These are phyloP conservation scores for Scaptomyza flava DNA, from an alignment of 2,888 invertebrate species.

Conservation along the genomic window DNA sequence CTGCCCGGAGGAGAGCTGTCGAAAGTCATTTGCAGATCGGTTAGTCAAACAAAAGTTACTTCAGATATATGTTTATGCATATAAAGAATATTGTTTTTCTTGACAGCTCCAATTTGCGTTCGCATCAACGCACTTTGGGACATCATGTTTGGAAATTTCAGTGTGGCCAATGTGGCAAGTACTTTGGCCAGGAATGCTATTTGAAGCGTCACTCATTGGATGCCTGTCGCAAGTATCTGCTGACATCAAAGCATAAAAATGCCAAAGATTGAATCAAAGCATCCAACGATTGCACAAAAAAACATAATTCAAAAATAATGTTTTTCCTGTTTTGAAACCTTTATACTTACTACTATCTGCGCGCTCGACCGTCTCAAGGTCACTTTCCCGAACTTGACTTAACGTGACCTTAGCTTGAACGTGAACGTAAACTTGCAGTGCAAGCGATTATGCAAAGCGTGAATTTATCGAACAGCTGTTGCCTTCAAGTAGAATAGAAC, in stretches of 20 bases:
- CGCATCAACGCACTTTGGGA: slow-evolving; percentile 89
- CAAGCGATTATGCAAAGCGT: too few species aligned
- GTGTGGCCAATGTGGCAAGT: slow-evolving; percentile 88
- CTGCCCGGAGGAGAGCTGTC: slow-evolving; percentile 87
- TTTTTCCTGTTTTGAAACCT: too few species aligned
- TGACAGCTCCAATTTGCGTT: slow-evolving; percentile 88
- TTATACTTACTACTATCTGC: too few species aligned
- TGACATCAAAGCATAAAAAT: slow-evolving; percentile 38
- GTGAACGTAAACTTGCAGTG: too few species aligned
- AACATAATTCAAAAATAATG: too few species aligned
- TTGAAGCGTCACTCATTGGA: slow-evolving; percentile 88
- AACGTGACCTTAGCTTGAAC: too few species aligned
- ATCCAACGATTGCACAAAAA: too few species aligned
- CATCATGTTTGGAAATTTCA: slow-evolving; percentile 90
- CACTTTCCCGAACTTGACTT: too few species aligned
- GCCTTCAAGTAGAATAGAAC: too few species aligned
- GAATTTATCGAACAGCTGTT: too few species aligned
- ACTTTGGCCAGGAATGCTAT: slow-evolving; percentile 89
- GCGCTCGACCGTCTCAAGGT: too few species aligned
- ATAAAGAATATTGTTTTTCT: neutral
- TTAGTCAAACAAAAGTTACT: slow-evolving; percentile 9
- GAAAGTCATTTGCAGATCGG: slow-evolving; percentile 88
- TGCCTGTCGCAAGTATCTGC: slow-evolving; percentile 87
- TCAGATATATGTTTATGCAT: neutral
- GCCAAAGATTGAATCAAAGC: neutral